Conservation (phyloP, 2,888 invertebrate genomes). For the Caenorhabditis sp. region DNA sequence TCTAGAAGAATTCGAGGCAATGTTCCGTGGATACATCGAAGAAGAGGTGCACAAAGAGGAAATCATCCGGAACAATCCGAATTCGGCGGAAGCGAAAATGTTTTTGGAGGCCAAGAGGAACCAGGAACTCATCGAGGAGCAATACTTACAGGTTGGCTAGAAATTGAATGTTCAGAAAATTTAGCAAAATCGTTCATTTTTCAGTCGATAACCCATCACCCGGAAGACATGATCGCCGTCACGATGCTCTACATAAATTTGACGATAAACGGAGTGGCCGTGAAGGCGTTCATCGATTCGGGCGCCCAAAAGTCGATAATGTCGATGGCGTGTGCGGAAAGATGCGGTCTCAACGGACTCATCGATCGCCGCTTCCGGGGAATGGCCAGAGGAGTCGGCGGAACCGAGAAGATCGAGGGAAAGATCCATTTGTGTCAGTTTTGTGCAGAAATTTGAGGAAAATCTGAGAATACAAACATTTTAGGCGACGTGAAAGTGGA, state of each 20-base stretch:
- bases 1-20: conserved; percentile 31
- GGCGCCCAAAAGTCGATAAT: conserved; percentile 97
- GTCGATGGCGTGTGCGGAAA: conserved; percentile 91
- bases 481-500: conserved; percentile 91
- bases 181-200: conserved; percentile 1
- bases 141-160: conserved; percentile 29
- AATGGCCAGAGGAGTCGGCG: conserved; percentile 97
- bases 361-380: conserved; percentile 93
- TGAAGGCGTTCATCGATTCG: conserved; percentile 98
- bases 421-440: conserved; percentile 89
- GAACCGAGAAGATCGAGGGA: conserved; percentile 94
- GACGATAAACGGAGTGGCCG: conserved; percentile 94
- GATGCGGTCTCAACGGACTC: conserved; percentile 80
- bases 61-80: conserved; percentile 36
- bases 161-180: neutral
- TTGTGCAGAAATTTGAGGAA: neutral
- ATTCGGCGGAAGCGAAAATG: conserved; percentile 45
- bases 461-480: neutral
- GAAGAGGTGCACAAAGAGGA: conserved; percentile 44
- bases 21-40: conserved; percentile 32
- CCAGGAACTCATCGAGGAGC: conserved; percentile 34
- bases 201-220: conserved; percentile 97
- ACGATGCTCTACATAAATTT: conserved; percentile 98
- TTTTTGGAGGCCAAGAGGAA: conserved; percentile 28
- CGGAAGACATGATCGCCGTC: conserved; percentile 97